Evolutionary conservation across 2,113 vertebrate species (phyloP).

Genomic region (Phaethornis superciliosus): DNA sequence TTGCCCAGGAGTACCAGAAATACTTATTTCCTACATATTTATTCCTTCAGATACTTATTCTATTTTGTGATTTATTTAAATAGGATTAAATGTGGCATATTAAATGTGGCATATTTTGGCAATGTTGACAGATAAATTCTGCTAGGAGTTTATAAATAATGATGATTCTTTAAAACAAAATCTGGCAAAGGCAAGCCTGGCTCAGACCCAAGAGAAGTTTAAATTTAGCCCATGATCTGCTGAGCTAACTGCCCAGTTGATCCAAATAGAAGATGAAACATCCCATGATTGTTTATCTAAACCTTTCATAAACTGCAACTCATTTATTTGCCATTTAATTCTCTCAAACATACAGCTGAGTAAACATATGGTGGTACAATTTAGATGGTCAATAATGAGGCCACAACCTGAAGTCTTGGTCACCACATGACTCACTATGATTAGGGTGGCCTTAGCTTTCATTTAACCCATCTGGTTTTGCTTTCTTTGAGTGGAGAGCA

Average conservation of each 20-base stretch:
- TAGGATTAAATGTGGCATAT: neutral
- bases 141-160: neutral
- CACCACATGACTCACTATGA: neutral
- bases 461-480: neutral
- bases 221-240: constrained; percentile 10
- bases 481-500: neutral
- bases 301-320: neutral
- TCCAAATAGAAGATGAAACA: neutral
- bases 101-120: neutral
- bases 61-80: neutral
- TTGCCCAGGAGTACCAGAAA: neutral
- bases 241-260: neutral
- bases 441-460: accelerated
- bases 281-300: neutral
- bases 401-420: neutral
- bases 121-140: constrained; percentile 1
- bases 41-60: neutral
- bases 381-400: neutral
- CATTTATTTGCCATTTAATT: constrained; percentile 1
- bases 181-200: neutral
- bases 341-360: neutral
- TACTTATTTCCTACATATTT: neutral
- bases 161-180: constrained; percentile 3
- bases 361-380: neutral
- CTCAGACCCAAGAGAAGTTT: neutral